A percentile compares a stretch with the other conserved stretches of the same genome.
These are phyloP conservation scores for Heterotis niloticus DNA, from an alignment of 2,113 vertebrate species.

Conservation along the genomic window DNA sequence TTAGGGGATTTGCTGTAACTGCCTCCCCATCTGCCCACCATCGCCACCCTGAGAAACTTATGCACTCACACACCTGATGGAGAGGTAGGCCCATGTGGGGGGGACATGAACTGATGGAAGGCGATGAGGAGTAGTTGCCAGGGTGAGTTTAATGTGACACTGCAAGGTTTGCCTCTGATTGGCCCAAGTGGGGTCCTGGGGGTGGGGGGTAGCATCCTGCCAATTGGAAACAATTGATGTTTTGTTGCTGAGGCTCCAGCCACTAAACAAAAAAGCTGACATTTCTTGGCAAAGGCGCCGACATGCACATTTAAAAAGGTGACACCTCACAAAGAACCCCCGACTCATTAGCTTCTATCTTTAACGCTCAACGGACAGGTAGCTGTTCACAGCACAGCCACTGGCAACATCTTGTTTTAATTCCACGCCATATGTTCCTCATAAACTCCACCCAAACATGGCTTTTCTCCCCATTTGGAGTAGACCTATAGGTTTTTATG, in stretches of 20 bases:
- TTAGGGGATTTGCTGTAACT: neutral
- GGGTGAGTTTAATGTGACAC: slow-evolving; percentile 50
- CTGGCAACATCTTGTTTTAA: neutral
- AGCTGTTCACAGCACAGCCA: neutral
- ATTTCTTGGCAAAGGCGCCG: slow-evolving; percentile 48
- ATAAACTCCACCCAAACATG: neutral
- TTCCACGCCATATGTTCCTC: neutral
- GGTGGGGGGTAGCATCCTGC: slow-evolving; percentile 56
- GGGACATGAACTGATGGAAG: slow-evolving; percentile 47
- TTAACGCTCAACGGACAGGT: neutral
- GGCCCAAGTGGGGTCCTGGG: slow-evolving; percentile 42
- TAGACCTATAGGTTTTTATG: neutral
- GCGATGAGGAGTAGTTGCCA: slow-evolving; percentile 58
- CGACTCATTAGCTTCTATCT: neutral
- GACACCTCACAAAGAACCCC: slow-evolving; percentile 23
- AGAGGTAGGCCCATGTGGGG: slow-evolving; percentile 41
- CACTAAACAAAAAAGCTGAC: slow-evolving; percentile 52
- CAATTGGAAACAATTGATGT: slow-evolving; percentile 67
- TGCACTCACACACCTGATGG: slow-evolving; percentile 44
- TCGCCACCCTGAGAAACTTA: neutral
- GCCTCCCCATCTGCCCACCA: neutral
- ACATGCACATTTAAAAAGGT: slow-evolving; percentile 45
- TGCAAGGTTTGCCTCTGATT: slow-evolving; percentile 53
- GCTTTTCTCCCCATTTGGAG: neutral
- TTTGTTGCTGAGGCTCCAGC: slow-evolving; percentile 65